Evolutionary conservation across 2,888 invertebrate genomes (phyloP), one percentile per base, ranked within the genome.

Genomic region (Hermaeophaga mercurialis): DNA sequence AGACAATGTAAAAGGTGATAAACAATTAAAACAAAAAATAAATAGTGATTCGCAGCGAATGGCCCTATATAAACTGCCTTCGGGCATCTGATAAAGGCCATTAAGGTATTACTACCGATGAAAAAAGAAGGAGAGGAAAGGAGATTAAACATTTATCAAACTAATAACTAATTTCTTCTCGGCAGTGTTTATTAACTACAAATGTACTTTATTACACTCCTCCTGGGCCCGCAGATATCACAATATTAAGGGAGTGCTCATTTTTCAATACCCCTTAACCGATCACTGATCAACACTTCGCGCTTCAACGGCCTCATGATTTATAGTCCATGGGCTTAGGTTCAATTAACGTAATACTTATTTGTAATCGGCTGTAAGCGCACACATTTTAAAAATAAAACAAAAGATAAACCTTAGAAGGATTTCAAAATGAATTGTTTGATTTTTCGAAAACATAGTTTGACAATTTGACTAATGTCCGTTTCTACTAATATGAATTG

Each of bases 141-240:
- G 14, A 52, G 43, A 58, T 58, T 44, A 49, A 58, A 54, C 58
- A 58, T 58, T 58, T 49, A 58, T 58, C 58, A 58, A 58, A 58
- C 54, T 45, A 47, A 58, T 54, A 58, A 49, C 54, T 49, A 58
- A 58, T 58, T 58, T 58, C 45, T 43, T 49, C 49, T 36, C 54
- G 28, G 44, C 38, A 49, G 39, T 39, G 54, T 58, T 58, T 58
- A 58, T 49, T 49, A 58, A 58, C 58, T 54, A 58, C 54, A 58
- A 58, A 58, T 33, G 58, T 54, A 45, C 39, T 58, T 58, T 58
- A 58, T 48, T 54, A 49, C 44, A 36, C 24, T 39, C 48, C 44
- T 54, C 49, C 41, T 33, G 44, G 58, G 54, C 54, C 41, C 43
- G 18, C 38, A 58, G 48, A 58, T 54, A 53, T 54, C 49, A 54